A percentile compares a stretch with the other conserved stretches of the same genome.
phyloP scores from a whole-genome alignment of 2,888 invertebrate species.

The Caenorhabditis auriculariae region DNA sequence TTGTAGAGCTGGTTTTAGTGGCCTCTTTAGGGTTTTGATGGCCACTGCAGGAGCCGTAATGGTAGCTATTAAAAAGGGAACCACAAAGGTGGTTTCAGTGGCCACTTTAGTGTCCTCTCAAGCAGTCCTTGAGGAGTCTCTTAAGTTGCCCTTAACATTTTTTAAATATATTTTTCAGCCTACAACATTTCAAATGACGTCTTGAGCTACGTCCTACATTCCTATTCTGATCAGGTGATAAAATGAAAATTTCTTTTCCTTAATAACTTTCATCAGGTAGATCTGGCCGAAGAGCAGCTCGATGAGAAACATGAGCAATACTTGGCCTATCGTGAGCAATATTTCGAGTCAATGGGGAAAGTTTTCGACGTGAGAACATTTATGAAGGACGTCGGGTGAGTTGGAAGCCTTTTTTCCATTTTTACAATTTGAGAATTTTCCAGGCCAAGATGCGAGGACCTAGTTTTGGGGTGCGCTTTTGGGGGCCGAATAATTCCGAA shows the following conservation, averaged over 20 bases:
- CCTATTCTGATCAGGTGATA: conserved; percentile 6
- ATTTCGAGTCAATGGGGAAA: not conserved
- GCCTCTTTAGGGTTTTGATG: no score
- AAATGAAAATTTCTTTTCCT: no score
- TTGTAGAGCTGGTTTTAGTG: no score
- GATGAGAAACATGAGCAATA: conserved; percentile 5
- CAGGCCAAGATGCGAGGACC: conserved; percentile 32
- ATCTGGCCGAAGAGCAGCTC: not conserved
- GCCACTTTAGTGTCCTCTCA: no score
- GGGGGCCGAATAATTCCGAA: conserved; percentile 20
- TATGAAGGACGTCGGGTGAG: conserved; percentile 23
- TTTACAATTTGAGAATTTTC: not conserved
- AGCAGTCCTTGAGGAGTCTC: not conserved
- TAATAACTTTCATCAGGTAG: not conserved
- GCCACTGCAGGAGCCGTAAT: no score
- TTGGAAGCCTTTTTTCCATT: not conserved
- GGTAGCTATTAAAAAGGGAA: no score
- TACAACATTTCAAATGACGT: conserved; percentile 27
- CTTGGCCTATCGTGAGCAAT: not conserved
- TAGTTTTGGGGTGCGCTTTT: conserved; percentile 40
- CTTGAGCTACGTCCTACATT: conserved; percentile 21
- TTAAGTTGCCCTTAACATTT: no score
- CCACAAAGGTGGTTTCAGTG: no score
- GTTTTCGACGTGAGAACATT: conserved; percentile 21
- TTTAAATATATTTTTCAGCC: conserved; percentile 6